Base-by-base conservation (phyloP, 2,888 invertebrate species). In the Salpingus planirostris region DNA sequence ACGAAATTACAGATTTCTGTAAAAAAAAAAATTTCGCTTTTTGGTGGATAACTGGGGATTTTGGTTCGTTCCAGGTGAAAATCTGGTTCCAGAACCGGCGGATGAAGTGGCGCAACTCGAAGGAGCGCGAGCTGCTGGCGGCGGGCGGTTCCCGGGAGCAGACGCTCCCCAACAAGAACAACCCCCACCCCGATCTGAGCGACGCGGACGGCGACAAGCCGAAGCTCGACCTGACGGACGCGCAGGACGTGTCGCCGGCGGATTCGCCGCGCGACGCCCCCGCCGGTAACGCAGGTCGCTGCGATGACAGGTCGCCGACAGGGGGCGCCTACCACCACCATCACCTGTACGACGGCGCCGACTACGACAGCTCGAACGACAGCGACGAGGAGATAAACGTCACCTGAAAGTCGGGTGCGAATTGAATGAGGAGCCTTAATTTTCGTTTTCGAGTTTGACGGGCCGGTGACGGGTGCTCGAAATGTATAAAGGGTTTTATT, bases 51-150 rank as follows among this genome's bases (percentile, higher is more conserved):
- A n/a, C n/a, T n/a, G n/a, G n/a, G n/a, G n/a, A n/a, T n/a, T 40
- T 37, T 36, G 13, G 7, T 13, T 25, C 11, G 6, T 23, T 67
- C 11, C 67, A 85, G 85, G 85, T 85, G 35, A 85, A 85, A 64
- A 85, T 86, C 40, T 85, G 85, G 84, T 97, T 97, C 66, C 96
- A 97, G 74, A 97, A 97, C 62, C 80, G 96, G 0, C 81, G 96
- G 32, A 97, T 97, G 96, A 97, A 92, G 65, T 96, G 96, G 96
- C 76, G 97, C 31, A 97, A 97, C 66, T 92, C 91, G 3, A 96
- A 96, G 67, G 96, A 96, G 63, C 74, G 95, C 15, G 95, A 96
- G 64, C 74, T 95, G 0, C 69, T 96, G 13, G 93, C 95, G 0
- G 83, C 82, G 11, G 95, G 95, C 0, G 95, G 95, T 2, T 89